Base-by-base conservation (phyloP, 2,113 vertebrate genomes). In the Chitala chitala region DNA sequence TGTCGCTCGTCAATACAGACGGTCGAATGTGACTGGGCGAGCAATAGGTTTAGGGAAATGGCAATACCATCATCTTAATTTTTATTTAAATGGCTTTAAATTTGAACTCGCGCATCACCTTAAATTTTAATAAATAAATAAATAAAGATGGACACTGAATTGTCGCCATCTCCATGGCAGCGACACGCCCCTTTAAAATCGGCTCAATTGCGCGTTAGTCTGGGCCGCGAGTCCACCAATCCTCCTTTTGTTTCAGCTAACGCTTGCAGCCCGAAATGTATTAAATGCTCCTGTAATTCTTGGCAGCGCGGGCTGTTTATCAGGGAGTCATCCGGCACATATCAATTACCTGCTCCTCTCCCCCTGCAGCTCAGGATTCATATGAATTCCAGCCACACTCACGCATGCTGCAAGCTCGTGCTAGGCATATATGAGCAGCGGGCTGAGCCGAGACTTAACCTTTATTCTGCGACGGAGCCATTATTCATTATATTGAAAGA, bases 301-400 rank as follows among this genome's bases (percentile, higher is more conserved):
- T 72, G 80, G 85, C 78, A 79, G 84, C 65, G 72, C 71, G 76
- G 83, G 84, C 84, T 90, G 90, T 91, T 91, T 89, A 90, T 89
- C 89, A 78, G 85, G 0, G 83, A 83, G 83, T 85, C 85, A 85
- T 87, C 83, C 87, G 51, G 87, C 86, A 91, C 90, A 90, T 90
- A 90, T 89, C 90, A 91, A 89, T 90, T 88, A 89, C 86, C 86
- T 69, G 75, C 82, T 78, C 81, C 84, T 82, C 79, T 78, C 78
- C 76, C 84, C 86, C 82, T 76, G 74, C 82, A 78, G 82, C 83
- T 84, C 82, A 82, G 82, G 81, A 79, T 85, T 89, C 84, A 89
- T 89, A 89, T 83, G 88, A 88, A 92, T 91, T 91, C 89, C 83
- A 91, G 88, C 88, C 90, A 88, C 89, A 84, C 89, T 83, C 85